phyloP scores from a whole-genome alignment of 2,888 invertebrate genomes.

The Calliphora vomitoria region DNA sequence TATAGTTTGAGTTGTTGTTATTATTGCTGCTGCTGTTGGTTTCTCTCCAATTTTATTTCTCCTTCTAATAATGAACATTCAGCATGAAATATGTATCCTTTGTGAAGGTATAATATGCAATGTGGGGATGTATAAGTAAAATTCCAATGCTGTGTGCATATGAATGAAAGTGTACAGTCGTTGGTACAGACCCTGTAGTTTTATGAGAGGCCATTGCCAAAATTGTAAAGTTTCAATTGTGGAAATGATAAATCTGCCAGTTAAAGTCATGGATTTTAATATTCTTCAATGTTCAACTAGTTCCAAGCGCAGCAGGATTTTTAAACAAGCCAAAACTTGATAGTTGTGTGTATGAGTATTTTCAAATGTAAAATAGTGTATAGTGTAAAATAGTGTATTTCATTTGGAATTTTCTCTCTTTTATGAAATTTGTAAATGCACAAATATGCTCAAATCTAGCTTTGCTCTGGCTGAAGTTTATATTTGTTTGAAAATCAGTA shows the following conservation, averaged over 20 bases:
- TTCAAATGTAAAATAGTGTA: too few relatives aligned
- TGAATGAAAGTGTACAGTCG: not conserved
- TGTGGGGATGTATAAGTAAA: conserved; percentile 59
- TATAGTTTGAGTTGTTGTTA: not conserved
- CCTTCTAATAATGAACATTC: conserved; percentile 78
- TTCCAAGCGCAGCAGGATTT: not conserved
- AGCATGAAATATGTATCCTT: conserved; percentile 79
- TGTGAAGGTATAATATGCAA: conserved; percentile 77
- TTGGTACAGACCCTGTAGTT: not conserved
- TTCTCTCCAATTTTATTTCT: conserved; percentile 1
- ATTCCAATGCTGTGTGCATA: not conserved
- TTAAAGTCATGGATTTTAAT: too few relatives aligned
- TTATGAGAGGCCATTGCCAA: not conserved
- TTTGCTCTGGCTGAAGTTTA: not conserved
- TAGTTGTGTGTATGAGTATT: not conserved
- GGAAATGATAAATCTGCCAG: too few relatives aligned
- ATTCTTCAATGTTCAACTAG: too few relatives aligned
- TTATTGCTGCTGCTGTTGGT: not conserved
- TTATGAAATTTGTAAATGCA: conserved; percentile 22
- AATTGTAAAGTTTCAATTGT: too few relatives aligned
- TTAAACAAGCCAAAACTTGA: too few relatives aligned
- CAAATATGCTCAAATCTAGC: conserved; percentile 5
- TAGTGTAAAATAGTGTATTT: conserved; percentile 2
- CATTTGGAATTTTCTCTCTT: not conserved
- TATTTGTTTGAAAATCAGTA: not conserved